Base-by-base conservation (phyloP, 2,888 invertebrate species). In the Helleia helle region DNA sequence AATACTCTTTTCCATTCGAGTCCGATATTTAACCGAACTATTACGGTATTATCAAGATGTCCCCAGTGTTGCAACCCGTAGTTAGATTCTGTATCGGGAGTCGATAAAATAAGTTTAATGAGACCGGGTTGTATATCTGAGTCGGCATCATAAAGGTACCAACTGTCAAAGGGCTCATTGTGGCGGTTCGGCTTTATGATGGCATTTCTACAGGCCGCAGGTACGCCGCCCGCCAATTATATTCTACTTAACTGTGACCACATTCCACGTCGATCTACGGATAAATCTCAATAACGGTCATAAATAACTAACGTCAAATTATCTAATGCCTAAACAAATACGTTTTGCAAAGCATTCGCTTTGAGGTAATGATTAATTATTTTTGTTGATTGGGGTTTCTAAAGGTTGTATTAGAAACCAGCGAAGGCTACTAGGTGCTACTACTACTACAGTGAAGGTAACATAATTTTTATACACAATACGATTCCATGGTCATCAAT, bases 121-220 rank as follows among this genome's bases (percentile, higher is more conserved):
- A 76, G 75, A 60, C 62, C 59, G 64, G 65, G 56, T 65, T 72
- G 70, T 72, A 69, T 77, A 77, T 76, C 76, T 71, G 71, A 66
- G 79, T 71, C 77, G 81, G 80, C 79, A 77, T 80, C 75, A 73
- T 79, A 76, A 80, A 80, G 76, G 69, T 72, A 76, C 71, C 67
- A 70, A 76, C 80, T 83, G 83, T 80, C 83, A 80, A 80, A 81
- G 79, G 74, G 76, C 71, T 77, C 63, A 74, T 80, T 81, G 83
- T 80, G 73, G 64, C 71, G 73, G 73, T 67, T 55, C 58, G 68
- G 71, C 75, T 83, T 80, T 79, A 77, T 76, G 77, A 77, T 79
- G 73, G 81, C 70, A 81, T 81, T 83, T 81, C 83, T 81, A 83
- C 77, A 76, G 67, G 70, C n/a, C n/a, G n/a, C 77, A 76, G 80